phyloP scores from a whole-genome alignment of 37 sponge, comb jelly and placozoan species.

The Mnemiopsis leidyi region DNA sequence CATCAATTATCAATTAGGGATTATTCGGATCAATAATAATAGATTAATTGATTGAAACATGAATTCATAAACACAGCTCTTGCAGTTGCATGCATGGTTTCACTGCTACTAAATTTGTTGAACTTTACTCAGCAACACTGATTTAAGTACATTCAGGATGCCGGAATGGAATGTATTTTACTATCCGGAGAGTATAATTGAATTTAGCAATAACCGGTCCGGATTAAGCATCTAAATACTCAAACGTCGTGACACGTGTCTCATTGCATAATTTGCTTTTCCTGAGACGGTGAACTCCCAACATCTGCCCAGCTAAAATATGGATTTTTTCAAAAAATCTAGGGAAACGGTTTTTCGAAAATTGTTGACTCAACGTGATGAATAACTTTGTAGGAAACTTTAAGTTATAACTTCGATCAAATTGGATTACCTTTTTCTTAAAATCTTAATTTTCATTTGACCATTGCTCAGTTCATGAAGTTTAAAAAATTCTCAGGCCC shows the following conservation, averaged over 20 bases:
- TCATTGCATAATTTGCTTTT: background rate
- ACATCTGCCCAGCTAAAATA: background rate
- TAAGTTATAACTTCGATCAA: too few relatives aligned
- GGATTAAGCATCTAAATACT: background rate
- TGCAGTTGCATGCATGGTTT: background rate
- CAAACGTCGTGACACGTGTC: background rate
- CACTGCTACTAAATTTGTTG: too few relatives aligned
- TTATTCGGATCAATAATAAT: too few relatives aligned
- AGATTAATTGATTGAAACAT: too few relatives aligned
- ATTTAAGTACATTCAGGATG: background rate
- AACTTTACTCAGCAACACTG: background rate
- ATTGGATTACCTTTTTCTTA: too few relatives aligned
- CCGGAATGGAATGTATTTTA: background rate
- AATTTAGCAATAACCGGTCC: background rate
- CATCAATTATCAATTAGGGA: too few relatives aligned
- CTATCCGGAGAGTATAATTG: background rate
- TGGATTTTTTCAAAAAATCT: background rate
- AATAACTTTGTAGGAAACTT: too few relatives aligned
- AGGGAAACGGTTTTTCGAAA: too few relatives aligned
- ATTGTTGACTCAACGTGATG: too few relatives aligned
- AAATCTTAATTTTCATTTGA: too few relatives aligned
- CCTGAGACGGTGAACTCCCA: background rate
- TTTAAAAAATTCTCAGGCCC: conserved; percentile 37
- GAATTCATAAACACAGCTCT: too few relatives aligned
- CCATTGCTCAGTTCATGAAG: too few relatives aligned